phyloP scores from a whole-genome alignment of 2,113 vertebrate species.

The Rhodinocichla rosea region DNA sequence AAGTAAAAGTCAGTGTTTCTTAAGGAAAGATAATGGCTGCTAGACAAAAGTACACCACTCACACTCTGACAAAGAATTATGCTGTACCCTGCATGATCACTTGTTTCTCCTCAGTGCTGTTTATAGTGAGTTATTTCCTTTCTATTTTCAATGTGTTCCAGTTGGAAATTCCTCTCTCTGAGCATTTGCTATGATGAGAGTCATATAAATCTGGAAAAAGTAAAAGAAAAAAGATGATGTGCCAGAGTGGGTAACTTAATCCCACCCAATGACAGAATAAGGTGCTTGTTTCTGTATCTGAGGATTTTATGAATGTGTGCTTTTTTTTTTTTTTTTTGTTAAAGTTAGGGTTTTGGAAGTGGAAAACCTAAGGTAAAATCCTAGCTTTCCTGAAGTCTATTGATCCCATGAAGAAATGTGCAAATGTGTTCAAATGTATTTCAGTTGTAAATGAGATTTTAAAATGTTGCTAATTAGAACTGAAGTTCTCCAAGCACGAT shows the following conservation, averaged over 20 bases:
- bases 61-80: background rate
- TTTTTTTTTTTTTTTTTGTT: background rate
- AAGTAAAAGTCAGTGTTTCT: background rate
- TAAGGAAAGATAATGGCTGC: background rate
- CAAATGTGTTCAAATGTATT: background rate
- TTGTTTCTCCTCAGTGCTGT: conserved; percentile 14
- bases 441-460: background rate
- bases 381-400: background rate
- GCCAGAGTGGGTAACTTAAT: conserved; percentile 28
- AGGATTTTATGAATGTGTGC: conserved; percentile 24
- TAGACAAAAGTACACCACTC: background rate
- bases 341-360: background rate
- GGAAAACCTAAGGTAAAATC: background rate
- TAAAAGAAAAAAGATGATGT: background rate
- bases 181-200: conserved; percentile 6
- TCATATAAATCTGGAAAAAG: conserved; percentile 30
- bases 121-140: conserved; percentile 50
- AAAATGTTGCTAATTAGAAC: background rate
- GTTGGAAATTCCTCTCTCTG: conserved; percentile 33
- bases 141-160: conserved; percentile 39
- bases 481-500: background rate
- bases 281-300: conserved; percentile 22
- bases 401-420: background rate
- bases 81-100: background rate
- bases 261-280: conserved; percentile 8